A percentile compares a stretch with the other conserved stretches of the same genome.
phyloP scores from a whole-genome alignment of 2,113 vertebrate species.

The Phodopus roborovskii region DNA sequence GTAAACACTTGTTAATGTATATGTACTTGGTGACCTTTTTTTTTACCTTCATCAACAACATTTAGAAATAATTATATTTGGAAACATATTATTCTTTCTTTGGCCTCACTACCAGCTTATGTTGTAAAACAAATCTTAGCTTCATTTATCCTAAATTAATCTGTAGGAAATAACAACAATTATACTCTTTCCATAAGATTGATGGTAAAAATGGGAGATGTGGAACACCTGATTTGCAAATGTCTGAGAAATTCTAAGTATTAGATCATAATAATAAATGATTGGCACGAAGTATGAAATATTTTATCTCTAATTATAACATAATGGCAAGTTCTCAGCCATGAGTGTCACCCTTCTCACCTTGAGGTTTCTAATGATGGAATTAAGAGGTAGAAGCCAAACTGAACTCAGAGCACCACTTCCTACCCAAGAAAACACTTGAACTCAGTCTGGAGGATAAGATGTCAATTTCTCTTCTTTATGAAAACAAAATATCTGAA shows the following conservation, averaged over 20 bases:
- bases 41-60: not conserved
- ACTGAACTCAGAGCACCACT: not conserved
- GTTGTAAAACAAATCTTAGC: not conserved
- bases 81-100: not conserved
- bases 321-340: not conserved
- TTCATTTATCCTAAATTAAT: conserved; percentile 27
- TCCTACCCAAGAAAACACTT: not conserved
- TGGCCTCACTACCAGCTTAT: not conserved
- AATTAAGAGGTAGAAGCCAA: not conserved
- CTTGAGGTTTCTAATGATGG: not conserved
- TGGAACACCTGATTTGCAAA: not conserved
- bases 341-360: not conserved
- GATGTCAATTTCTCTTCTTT: not conserved
- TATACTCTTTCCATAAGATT: not conserved
- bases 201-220: not conserved
- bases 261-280: not conserved
- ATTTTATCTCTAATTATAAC: not conserved
- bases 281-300: not conserved
- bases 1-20: not conserved
- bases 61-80: not conserved
- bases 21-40: not conserved
- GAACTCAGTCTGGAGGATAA: not conserved
- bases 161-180: not conserved
- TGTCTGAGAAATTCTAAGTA: not conserved
- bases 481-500: not conserved